phyloP scores from a whole-genome alignment of 1,140 invertebrate species.

The Chironomus tepperi region DNA sequence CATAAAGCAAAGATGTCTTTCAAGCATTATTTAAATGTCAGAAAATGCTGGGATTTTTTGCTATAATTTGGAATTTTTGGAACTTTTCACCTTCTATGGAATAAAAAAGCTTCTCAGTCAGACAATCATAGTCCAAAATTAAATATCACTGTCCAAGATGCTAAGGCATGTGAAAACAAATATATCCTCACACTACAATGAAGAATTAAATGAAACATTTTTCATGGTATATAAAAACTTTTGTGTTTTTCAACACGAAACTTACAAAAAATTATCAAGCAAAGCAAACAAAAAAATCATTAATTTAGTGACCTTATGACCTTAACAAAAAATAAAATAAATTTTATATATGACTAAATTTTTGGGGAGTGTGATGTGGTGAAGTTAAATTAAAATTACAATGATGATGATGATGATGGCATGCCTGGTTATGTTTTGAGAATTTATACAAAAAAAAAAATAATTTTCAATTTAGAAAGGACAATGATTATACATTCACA shows the following conservation, averaged over 20 bases:
- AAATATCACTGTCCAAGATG: too few relatives aligned
- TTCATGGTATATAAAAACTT: background rate
- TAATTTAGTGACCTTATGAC: constrained; percentile 8
- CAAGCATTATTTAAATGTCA: too few relatives aligned
- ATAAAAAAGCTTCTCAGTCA: too few relatives aligned
- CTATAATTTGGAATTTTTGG: too few relatives aligned
- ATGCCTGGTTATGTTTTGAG: background rate
- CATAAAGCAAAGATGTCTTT: too few relatives aligned
- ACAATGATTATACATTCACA: background rate
- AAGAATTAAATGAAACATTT: background rate
- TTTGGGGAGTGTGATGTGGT: background rate
- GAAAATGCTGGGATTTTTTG: too few relatives aligned
- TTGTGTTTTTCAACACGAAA: background rate
- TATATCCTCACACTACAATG: background rate
- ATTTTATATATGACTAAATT: background rate
- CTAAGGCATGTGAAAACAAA: background rate
- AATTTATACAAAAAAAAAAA: background rate
- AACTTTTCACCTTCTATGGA: too few relatives aligned
- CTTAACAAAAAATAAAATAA: background rate
- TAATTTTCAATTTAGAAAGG: background rate
- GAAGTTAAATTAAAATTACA: background rate
- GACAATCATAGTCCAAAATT: too few relatives aligned
- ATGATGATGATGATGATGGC: background rate
- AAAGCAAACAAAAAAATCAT: background rate
- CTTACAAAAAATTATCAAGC: background rate